A percentile compares a stretch with the other conserved stretches of the same genome.
Conservation (phyloP, 2,797 vertebrate species). For the Thamnophis elegans region DNA sequence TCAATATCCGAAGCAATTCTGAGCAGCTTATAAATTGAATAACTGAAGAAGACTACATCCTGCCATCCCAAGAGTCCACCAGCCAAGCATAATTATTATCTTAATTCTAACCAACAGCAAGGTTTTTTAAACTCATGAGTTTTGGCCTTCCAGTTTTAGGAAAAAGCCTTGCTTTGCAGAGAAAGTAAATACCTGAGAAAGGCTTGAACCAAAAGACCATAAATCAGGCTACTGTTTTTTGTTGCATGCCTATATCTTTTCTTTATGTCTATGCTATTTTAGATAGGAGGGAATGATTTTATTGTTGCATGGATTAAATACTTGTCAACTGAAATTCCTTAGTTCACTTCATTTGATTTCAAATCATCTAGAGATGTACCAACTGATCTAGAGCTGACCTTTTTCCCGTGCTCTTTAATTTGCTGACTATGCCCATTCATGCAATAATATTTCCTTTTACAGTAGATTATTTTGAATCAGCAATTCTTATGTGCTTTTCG, state of each 20-base stretch:
- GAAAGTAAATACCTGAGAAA: not conserved
- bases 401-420: not conserved
- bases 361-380: not conserved
- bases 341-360: not conserved
- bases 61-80: not conserved
- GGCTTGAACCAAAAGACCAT: not conserved
- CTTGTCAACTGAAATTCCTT: not conserved
- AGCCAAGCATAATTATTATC: not conserved
- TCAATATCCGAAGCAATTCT: not conserved
- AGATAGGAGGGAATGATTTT: not conserved
- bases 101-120: not conserved
- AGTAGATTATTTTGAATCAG: not conserved
- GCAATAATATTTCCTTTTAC: slow-evolving; percentile 1
- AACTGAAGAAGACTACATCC: not conserved
- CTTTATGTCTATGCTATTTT: not conserved
- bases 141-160: not conserved
- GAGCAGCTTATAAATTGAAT: not conserved
- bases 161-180: not conserved
- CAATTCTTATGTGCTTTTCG: not conserved
- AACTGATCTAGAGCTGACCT: not conserved
- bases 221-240: not conserved
- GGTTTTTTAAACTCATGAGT: not conserved
- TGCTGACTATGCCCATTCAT: not conserved
- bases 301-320: not conserved
- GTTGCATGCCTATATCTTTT: not conserved